Conservation (phyloP, 2,797 vertebrate genomes). For the Cephalopachus bancanus region DNA sequence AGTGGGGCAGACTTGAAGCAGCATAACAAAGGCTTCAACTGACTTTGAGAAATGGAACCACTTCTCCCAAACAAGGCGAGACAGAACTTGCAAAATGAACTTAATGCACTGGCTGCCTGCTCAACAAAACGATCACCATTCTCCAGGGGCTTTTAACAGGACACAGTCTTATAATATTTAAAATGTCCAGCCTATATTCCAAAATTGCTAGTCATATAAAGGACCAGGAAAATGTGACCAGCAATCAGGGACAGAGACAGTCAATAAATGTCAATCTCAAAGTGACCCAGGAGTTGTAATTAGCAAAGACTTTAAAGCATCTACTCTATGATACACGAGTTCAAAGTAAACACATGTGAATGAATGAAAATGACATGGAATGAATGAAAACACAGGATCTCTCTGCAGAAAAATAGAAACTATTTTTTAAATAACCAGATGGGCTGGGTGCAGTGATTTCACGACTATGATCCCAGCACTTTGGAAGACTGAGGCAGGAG, state of each 20-base stretch:
- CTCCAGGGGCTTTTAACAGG: slow-evolving; percentile 35
- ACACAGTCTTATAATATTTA: not conserved
- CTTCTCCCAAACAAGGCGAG: not conserved
- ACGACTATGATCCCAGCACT: too few species aligned
- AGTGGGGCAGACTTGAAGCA: not conserved
- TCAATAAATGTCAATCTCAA: not conserved
- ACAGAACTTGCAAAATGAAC: not conserved
- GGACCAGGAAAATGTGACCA: slow-evolving; percentile 6
- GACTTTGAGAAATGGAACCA: not conserved
- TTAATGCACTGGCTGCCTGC: not conserved
- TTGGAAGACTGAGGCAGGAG: too few species aligned
- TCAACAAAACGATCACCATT: not conserved
- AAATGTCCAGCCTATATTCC: not conserved
- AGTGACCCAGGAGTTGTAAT: slow-evolving; percentile 8
- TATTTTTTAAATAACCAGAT: not conserved
- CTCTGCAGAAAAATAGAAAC: slow-evolving; percentile 46
- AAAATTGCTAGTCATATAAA: slow-evolving; percentile 14
- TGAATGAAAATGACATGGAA: slow-evolving; percentile 25
- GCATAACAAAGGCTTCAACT: not conserved
- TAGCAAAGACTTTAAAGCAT: slow-evolving; percentile 1
- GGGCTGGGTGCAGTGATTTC: not conserved
- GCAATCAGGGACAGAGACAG: not conserved
- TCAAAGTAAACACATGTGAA: slow-evolving; percentile 25
- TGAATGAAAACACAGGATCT: not conserved
- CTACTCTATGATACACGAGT: not conserved